Base-by-base conservation (phyloP, 2,797 vertebrate genomes). In the Lithobates pipiens region DNA sequence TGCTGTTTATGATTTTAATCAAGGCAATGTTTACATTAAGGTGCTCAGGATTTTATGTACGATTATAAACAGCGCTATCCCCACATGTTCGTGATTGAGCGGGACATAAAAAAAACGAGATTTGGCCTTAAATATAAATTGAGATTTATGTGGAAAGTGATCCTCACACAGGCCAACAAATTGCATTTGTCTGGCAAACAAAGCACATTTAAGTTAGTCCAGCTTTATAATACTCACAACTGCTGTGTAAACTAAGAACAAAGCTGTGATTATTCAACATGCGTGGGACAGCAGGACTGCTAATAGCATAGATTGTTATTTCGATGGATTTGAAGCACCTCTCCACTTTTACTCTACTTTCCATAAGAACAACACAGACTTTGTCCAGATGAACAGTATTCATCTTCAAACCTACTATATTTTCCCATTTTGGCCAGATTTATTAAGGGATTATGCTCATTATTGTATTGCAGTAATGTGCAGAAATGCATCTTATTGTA, bases 1-100 rank as follows among this genome's bases (percentile, higher is more conserved):
- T 72, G 36, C 84, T 80, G 70, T 80, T 85, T 85, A 85, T 85
- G 84, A 85, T 79, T 80, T 85, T 85, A 85, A 85, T 85, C 77
- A 85, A 80, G 74, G 57, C 84, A 68, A 79, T 85, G 84, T 85
- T 85, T 85, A 85, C 70, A 21, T 80, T 79, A 42, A 75, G 77
- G 68, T 75, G 71, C 70, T 77, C 73, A 74, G 77, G 70, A 67
- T 85, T 84, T 85, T 80, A 80, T 85, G 70, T 76, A 39, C 29
- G 23, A 46, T 61, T 85, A 70, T 75, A 76, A 74, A 85, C 57
- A 50, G 77, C 29, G 84, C 42, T 61, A n/a, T 76, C 77, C 84
- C 72, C 77, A 85, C 65, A 80, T 85, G 77, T 68, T 85, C 76
- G 23, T 85, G 71, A 80, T 70, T 80, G n/a, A 50, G 65, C 27